Conservation (phyloP, 1,140 invertebrate genomes). For the Drosophila leontia region DNA sequence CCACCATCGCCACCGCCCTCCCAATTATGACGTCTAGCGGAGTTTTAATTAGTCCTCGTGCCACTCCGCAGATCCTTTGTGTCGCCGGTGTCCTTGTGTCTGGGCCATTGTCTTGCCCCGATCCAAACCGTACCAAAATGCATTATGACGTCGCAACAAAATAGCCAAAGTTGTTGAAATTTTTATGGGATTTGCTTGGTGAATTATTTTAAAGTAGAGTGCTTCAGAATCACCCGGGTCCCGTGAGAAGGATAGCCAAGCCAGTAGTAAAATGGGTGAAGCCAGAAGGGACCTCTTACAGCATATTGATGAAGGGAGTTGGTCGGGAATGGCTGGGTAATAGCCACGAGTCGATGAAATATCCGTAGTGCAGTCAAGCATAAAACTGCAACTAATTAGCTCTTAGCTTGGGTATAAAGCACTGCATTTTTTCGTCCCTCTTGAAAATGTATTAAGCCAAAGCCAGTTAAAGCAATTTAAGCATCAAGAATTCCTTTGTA, state of each 20-base stretch:
- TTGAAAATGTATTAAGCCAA: background rate
- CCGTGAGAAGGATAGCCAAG: constrained; percentile 16
- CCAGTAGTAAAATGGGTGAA: constrained; percentile 11
- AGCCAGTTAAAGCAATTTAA: constrained; percentile 10
- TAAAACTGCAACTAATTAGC: constrained; percentile 21
- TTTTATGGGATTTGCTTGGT: constrained; percentile 68
- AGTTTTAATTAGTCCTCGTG: constrained; percentile 69
- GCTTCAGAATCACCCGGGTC: constrained; percentile 21
- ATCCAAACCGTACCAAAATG: constrained; percentile 45
- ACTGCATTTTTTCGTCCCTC: background rate
- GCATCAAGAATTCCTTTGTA: constrained; percentile 9
- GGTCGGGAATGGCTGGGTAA: constrained; percentile 5
- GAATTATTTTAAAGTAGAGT: constrained; percentile 70
- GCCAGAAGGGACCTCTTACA: constrained; percentile 11
- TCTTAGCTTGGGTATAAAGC: constrained; percentile 7
- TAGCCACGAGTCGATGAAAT: constrained; percentile 9
- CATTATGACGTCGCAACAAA: constrained; percentile 47
- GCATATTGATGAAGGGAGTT: constrained; percentile 5
- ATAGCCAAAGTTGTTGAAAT: constrained; percentile 62
- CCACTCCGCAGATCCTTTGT: constrained; percentile 32
- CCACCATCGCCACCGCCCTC: constrained; percentile 7
- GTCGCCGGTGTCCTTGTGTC: constrained; percentile 49
- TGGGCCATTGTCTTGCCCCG: constrained; percentile 58
- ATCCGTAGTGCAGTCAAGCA: constrained; percentile 17
- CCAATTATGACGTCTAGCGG: constrained; percentile 64